A percentile compares a stretch with the other conserved stretches of the same genome.
These are phyloP conservation scores for Hypotaenidia okinawae DNA, from an alignment of 2,797 vertebrate genomes.

Conservation along the genomic window DNA sequence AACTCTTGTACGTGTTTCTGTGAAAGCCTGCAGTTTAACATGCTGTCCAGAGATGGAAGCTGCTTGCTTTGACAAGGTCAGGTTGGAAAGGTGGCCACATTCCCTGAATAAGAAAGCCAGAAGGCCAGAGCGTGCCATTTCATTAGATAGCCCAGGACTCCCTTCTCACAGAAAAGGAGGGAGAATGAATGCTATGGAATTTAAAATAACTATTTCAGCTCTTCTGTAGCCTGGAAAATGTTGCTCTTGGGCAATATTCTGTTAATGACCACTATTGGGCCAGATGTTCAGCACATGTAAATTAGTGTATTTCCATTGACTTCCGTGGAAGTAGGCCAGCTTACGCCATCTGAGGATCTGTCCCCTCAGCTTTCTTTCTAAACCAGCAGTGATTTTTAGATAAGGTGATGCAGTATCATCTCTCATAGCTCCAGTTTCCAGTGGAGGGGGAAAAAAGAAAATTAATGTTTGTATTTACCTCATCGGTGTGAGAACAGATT, in stretches of 20 bases:
- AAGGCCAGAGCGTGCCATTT: neutral
- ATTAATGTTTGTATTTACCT: neutral
- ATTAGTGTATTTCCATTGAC: slow-evolving; percentile 29
- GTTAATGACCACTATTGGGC: slow-evolving; percentile 22
- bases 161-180: neutral
- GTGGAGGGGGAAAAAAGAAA: neutral
- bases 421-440: neutral
- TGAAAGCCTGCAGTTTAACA: neutral
- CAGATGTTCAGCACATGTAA: slow-evolving; percentile 46
- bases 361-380: slow-evolving; percentile 1
- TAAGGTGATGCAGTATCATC: neutral
- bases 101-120: neutral
- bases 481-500: neutral
- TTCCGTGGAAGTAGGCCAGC: slow-evolving; percentile 22
- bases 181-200: neutral
- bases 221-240: slow-evolving; percentile 30
- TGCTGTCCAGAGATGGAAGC: neutral
- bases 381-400: neutral
- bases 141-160: neutral
- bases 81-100: neutral
- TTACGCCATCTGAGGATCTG: neutral
- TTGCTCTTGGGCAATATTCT: slow-evolving; percentile 46
- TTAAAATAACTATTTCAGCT: slow-evolving; percentile 24
- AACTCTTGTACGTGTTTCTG: neutral
- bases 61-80: slow-evolving; percentile 11